Percentiles rank a stretch among this genome's conserved stretches.
Conservation (phyloP, 2,888 invertebrate genomes). For the Cyclophora punctaria region DNA sequence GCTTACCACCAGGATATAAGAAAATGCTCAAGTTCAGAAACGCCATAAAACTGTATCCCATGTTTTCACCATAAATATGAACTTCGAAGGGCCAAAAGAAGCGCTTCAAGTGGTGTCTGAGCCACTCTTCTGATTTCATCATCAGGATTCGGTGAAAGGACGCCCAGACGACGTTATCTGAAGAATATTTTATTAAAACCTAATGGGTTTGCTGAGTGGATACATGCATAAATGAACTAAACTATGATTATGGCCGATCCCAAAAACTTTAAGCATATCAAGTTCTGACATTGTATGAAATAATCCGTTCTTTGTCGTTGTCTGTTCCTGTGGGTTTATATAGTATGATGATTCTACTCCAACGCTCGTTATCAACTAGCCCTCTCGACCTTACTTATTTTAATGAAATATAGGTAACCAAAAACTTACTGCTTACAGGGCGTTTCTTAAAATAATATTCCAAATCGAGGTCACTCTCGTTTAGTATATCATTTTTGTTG, state of each 20-base stretch:
- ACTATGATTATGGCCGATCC: too few relatives aligned
- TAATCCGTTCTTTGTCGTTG: too few relatives aligned
- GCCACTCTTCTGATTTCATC: constrained; percentile 31
- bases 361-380: too few relatives aligned
- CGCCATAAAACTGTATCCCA: constrained; percentile 48
- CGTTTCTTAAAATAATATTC: constrained; percentile 28
- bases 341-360: too few relatives aligned
- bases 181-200: background rate
- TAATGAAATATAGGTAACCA: background rate
- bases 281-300: too few relatives aligned
- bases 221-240: too few relatives aligned
- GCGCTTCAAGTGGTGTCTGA: constrained; percentile 33
- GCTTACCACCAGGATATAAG: constrained; percentile 57
- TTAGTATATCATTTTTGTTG: constrained; percentile 33
- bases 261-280: too few relatives aligned
- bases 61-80: constrained; percentile 35
- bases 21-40: constrained; percentile 47
- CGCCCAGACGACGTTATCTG: constrained; percentile 48
- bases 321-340: too few relatives aligned
- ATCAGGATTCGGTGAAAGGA: constrained; percentile 59
- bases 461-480: constrained; percentile 38
- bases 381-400: background rate
- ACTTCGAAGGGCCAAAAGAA: constrained; percentile 59
- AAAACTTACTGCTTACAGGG: constrained; percentile 23
- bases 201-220: too few relatives aligned